phyloP scores from a whole-genome alignment of 1,140 invertebrate genomes.

The Drosophila melanogaster region DNA sequence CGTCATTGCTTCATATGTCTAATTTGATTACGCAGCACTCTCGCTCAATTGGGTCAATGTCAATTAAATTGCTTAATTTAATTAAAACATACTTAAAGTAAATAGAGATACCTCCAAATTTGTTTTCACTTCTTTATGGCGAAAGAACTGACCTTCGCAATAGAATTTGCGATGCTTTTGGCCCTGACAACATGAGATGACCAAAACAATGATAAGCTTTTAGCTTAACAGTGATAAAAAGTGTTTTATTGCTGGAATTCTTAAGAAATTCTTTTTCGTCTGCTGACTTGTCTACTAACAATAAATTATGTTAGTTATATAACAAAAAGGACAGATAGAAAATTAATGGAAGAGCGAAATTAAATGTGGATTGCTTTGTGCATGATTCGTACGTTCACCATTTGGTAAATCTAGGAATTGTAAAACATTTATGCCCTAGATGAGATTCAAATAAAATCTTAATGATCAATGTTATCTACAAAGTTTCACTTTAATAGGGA shows the following conservation, averaged over 20 bases:
- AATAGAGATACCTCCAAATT: neutral
- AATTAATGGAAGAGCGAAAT: too few species aligned
- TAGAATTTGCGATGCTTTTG: slow-evolving; percentile 29
- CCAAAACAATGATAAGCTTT: slow-evolving; percentile 41
- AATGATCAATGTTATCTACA: neutral
- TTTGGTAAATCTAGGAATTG: neutral
- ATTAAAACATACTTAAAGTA: slow-evolving; percentile 31
- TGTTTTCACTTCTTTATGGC: neutral
- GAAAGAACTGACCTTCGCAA: slow-evolving; percentile 52
- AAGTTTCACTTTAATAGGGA: too few species aligned
- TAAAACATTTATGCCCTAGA: neutral
- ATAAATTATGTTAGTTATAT: neutral
- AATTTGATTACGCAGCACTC: slow-evolving; percentile 63
- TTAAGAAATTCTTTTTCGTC: neutral
- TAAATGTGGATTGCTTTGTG: too few species aligned
- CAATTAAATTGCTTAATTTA: slow-evolving; percentile 59
- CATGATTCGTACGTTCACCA: neutral
- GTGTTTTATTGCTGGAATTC: slow-evolving; percentile 9
- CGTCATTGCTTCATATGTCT: slow-evolving; percentile 49
- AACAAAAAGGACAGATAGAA: slow-evolving; percentile 3
- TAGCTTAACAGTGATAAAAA: neutral
- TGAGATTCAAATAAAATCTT: neutral
- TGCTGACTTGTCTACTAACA: slow-evolving; percentile 1
- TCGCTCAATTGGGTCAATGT: slow-evolving; percentile 71
- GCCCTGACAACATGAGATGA: slow-evolving; percentile 9